A percentile compares a stretch with the other conserved stretches of the same genome.
phyloP scores from a whole-genome alignment of 2,113 vertebrate species.

The Mormoops blainvillei region DNA sequence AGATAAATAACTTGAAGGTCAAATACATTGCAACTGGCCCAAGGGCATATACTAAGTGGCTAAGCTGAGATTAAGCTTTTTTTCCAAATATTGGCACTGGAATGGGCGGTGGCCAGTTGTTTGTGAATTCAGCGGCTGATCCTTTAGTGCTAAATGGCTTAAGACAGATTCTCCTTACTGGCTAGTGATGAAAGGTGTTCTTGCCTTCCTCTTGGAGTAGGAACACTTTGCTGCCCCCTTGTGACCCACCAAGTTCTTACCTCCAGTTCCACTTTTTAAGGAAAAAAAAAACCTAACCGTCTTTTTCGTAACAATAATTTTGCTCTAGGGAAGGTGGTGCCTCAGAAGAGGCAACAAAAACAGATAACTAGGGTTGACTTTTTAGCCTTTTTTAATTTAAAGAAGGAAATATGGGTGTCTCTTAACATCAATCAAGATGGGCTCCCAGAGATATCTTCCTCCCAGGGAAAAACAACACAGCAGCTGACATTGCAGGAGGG shows the following conservation, averaged over 20 bases:
- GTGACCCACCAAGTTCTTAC: slow-evolving; percentile 16
- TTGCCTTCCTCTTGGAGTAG: neutral
- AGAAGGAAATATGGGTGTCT: neutral
- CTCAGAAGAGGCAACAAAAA: neutral
- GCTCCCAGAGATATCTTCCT: neutral
- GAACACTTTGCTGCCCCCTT: slow-evolving; percentile 59
- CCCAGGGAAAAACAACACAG: neutral
- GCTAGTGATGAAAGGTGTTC: neutral
- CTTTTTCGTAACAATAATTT: neutral
- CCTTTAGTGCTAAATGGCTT: neutral
- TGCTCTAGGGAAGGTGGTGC: neutral
- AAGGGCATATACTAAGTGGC: neutral
- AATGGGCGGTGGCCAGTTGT: neutral
- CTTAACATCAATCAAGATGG: neutral
- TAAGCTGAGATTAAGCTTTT: neutral
- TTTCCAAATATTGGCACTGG: neutral
- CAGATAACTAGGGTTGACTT: neutral
- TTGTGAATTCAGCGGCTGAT: neutral
- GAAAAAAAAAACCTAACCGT: neutral
- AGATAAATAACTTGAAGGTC: neutral
- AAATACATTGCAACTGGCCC: neutral
- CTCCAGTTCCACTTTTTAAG: neutral
- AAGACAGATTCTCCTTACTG: neutral
- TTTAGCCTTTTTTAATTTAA: neutral
- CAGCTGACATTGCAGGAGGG: neutral